Evolutionary conservation across 1,140 invertebrate species (phyloP), one percentile per base, ranked within the genome.

Genomic region (Adoxophyes honmai): DNA sequence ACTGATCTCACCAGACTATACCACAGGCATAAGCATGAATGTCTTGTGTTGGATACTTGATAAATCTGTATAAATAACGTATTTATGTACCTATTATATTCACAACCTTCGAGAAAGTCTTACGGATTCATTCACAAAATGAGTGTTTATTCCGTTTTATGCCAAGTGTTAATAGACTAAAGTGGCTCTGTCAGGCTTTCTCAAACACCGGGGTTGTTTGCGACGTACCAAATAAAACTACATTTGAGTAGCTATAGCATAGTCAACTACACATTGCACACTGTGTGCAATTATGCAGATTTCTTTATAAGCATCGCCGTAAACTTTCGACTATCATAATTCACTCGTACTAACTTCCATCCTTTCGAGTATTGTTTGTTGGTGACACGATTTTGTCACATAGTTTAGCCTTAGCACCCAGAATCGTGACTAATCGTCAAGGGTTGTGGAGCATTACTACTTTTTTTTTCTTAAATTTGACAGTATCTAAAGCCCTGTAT

Each of bases 1-100:
- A 66, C 11, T 62, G 61, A 59, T 64, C 68, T 78, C 71, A 71
- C 67, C 64, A 72, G 67, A 58, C 62, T 68, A 64, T 38, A 57
- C 38, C 59, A 69, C 59, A 58, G 71, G 73, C 73, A 79, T 79
- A 76, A 73, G 75, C 76, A 79, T 81, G 80, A 72, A 70, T 83
- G 76, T 73, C 66, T 58, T 63, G 59, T 62, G 35, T 70, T 76
- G 68, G 78, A 65, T 73, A 74, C 75, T 65, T 69, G 66, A 72
- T 69, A 65, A 61, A 48, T 13, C n/a, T n/a, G 34, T 16, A 36
- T 53, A 34, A 11, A 53, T 28, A 52, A 2, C 38, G 42, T 44
- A 53, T 53, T 13, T 53, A 34, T 53, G 35, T 53, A n/a, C n/a
- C n/a, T n/a, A 53, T 53, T 53, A 11, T 35, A 36, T 36, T 53